Base-by-base conservation (phyloP, 64 coral and sea anemone species). In the Catalaphyllia jardinei region DNA sequence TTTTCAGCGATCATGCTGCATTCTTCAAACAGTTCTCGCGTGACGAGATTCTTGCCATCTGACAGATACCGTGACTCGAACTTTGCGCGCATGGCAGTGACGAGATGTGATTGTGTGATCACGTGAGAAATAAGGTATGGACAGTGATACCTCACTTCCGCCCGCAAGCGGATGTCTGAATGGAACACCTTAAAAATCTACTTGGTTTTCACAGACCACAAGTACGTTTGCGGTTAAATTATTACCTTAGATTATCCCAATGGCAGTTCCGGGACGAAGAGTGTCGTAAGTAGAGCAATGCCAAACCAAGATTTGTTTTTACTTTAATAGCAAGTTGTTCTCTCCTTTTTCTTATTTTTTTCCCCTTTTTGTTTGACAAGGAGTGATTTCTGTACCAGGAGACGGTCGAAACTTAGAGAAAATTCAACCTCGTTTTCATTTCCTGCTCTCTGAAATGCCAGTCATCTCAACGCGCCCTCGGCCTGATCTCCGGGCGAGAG, bases 41-140 rank as follows among this genome's bases (percentile, higher is more conserved):
- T 55, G 52, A 55, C 52, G 10, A 39, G 38, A 9, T 55, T n/a
- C 4, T 24, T n/a, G 20, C 38, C 8, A n/a, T 25, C 8, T 2
- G 24, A 2, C 25, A 22, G 64, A 67, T 19, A 9, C 1, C 20
- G 64, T 67, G 64, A 67, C 64, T 4, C 20, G 20, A 67, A 67
- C 64, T 67, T n/a, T n/a, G n/a, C n/a, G n/a, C n/a, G n/a, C n/a
- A n/a, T 25, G 20, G 20, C 20, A 76, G 74, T 46, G 74, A 76
- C 17, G 74, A 76, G 74, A 51, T 76, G 74, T 42, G 38, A 76
- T 42, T 76, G 39, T n/a, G n/a, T n/a, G n/a, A n/a, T n/a, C n/a
- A n/a, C 11, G 11, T 8, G 18, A 76, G 33, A 50, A 76, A 76
- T 76, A 19, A 6, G 38, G 74, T 15, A 17, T 76, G 30, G 19